These are phyloP conservation scores for Apostichopus japonicus DNA, from an alignment of 35 echinoderm and acorn worm genomes.

Conservation along the genomic window DNA sequence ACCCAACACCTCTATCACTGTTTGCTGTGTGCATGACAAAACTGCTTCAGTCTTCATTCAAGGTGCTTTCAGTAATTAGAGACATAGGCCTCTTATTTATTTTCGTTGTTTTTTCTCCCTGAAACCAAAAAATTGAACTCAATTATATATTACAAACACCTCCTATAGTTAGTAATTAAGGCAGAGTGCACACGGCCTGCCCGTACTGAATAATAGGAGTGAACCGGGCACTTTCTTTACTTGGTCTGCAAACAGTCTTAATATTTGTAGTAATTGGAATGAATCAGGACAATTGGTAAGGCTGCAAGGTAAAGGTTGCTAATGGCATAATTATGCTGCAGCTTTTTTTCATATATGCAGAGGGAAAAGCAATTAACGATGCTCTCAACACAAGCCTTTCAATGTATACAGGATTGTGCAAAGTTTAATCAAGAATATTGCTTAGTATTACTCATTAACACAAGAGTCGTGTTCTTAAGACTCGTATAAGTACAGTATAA, in stretches of 20 bases:
- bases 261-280: slow-evolving; percentile 49
- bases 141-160: slow-evolving; percentile 62
- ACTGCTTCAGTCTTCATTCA: slow-evolving; percentile 36
- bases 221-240: slow-evolving; percentile 12
- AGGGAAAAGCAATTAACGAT: slow-evolving; percentile 49
- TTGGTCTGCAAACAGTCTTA: slow-evolving; percentile 53
- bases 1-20: slow-evolving; percentile 18
- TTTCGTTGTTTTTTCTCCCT: slow-evolving; percentile 43
- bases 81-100: slow-evolving; percentile 47
- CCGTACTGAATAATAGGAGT: slow-evolving; percentile 13
- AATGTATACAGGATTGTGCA: slow-evolving; percentile 53
- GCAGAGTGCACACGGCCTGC: slow-evolving; percentile 39
- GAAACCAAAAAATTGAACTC: slow-evolving; percentile 47
- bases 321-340: slow-evolving; percentile 62
- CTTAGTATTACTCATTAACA: slow-evolving; percentile 53
- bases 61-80: slow-evolving; percentile 47
- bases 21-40: slow-evolving; percentile 50
- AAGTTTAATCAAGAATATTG: slow-evolving; percentile 54
- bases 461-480: slow-evolving; percentile 13
- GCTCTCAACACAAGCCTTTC: slow-evolving; percentile 48
- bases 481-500: not conserved
- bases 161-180: slow-evolving; percentile 60
- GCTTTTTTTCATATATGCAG: slow-evolving; percentile 49
- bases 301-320: slow-evolving; percentile 45
- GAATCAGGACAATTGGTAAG: slow-evolving; percentile 50